Conservation (phyloP, 2,113 vertebrate species). For the Caracal caracal region DNA sequence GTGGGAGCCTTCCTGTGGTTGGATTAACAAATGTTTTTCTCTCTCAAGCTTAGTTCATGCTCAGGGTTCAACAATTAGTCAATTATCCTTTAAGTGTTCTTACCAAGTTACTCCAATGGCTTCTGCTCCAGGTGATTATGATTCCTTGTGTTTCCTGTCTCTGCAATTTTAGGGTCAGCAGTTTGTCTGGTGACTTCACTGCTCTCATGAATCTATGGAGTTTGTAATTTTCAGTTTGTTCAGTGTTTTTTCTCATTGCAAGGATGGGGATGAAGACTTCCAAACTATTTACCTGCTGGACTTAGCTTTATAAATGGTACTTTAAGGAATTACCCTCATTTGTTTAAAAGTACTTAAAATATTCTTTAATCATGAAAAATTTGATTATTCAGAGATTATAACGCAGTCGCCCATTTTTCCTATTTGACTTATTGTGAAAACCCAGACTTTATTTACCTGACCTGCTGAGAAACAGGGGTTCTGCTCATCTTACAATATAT, state of each 20-base stretch:
- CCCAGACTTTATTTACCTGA: background rate
- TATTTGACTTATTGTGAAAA: background rate
- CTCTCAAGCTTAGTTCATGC: background rate
- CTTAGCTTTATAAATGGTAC: background rate
- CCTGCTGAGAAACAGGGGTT: background rate
- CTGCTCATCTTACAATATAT: background rate
- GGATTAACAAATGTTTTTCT: background rate
- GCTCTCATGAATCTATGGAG: background rate
- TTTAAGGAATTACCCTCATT: background rate
- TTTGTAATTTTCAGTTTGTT: background rate
- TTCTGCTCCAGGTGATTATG: background rate
- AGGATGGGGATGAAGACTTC: background rate
- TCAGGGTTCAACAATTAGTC: background rate
- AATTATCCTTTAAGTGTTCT: background rate
- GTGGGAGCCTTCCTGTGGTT: background rate
- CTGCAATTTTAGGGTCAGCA: background rate
- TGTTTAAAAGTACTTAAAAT: background rate
- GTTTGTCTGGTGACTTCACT: background rate
- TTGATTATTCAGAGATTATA: background rate
- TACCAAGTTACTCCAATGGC: background rate
- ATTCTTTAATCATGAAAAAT: slow-evolving; percentile 16
- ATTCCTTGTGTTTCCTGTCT: background rate
- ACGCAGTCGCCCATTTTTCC: background rate
- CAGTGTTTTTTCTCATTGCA: background rate
- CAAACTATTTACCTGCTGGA: background rate